Evolutionary conservation across 1,140 invertebrate species (phyloP), one percentile per base, ranked within the genome.

Genomic region (Anastatus disparis): DNA sequence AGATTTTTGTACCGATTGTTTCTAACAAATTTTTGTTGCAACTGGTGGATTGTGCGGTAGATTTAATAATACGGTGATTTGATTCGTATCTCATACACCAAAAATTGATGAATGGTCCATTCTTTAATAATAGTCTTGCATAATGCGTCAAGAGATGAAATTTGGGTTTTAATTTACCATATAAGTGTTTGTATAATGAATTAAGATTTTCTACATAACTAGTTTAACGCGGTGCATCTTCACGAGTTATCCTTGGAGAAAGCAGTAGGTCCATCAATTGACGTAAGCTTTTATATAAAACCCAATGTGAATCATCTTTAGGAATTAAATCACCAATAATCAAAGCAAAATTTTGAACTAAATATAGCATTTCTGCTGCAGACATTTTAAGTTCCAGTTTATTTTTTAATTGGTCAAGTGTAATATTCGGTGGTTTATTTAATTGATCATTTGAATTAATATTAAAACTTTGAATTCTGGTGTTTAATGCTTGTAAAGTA

Each of bases 61-160:
- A 8, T 52, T 64, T 64, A 6, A 64, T 2, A 7, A 35, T 2
- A 0, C 61, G 44, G 12, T 64, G 61, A 0, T 29, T 20, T 3
- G 61, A 50, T 52, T 64, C 48, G 20, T 26, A 64, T 3, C 62
- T 38, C 50, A 55, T 66, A 20, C 10, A n/a, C 52, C 50, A 66
- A 24, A 24, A 66, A 40, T 42, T 24, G 8, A 55, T 31, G 26
- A 17, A 53, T 27, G 64, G 64, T 27, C 48, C 64, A 40, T 42
- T 26, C 2, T 55, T 20, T 17, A 55, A 44, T 55, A 66, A 20
- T 12, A 69, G 27, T 35, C 15, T 48, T 24, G 9, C 24, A 50
- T 59, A 59, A 24, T 69, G 53, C 6, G 20, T 24, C 9, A 66
- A 35, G 29, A 46, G 17, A 17, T 69, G n/a, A 40, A 58, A 58